Evolutionary conservation across 2,797 vertebrate species (phyloP), one percentile per base, ranked within the genome.

Genomic region (Micropoecilia bifurca): DNA sequence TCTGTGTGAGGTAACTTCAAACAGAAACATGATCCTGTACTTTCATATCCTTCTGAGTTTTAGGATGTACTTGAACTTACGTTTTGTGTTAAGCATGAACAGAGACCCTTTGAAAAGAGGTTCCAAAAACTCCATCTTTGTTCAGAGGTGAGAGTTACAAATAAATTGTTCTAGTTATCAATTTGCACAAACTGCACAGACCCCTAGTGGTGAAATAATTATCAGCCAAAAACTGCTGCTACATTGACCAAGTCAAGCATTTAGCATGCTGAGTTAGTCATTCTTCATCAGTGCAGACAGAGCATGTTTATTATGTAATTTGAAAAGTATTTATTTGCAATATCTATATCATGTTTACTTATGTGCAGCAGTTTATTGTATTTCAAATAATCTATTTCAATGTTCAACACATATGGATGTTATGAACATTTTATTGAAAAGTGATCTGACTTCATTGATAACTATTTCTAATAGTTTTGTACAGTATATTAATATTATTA

Each of bases 1-100:
- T 80, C n/a, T 83, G 73, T 78, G 78, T 73, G 55, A 69, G 72
- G 76, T 43, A 12, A 89, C 92, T 91, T 91, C 87, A 92, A 91
- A 92, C 82, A 85, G 84, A 85, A 82, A 89, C 85, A 80, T 89
- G 79, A 85, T 88, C 75, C 74, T 74, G 53, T 50, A 80, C 72
- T 82, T 78, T 80, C 50, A 85, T 78, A 83, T 79, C 69, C 82
- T 46, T 75, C 25, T 50, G 72, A 72, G 25, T 77, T 75, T 68
- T 39, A 68, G 63, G 63, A 41, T 73, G 76, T 71, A 83, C 83
- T 82, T 83, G 79, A 85, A 73, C 1, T 83, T 82, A 63, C 8
- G 39, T 85, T 80, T 80, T 59, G 55, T 30, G 41, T 63, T 74
- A 76, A 83, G 75, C 28, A 50, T 83, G 84, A 83, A 79, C 77